Conservation (phyloP, 2,113 vertebrate genomes). For the Brachionichthys hirsutus region DNA sequence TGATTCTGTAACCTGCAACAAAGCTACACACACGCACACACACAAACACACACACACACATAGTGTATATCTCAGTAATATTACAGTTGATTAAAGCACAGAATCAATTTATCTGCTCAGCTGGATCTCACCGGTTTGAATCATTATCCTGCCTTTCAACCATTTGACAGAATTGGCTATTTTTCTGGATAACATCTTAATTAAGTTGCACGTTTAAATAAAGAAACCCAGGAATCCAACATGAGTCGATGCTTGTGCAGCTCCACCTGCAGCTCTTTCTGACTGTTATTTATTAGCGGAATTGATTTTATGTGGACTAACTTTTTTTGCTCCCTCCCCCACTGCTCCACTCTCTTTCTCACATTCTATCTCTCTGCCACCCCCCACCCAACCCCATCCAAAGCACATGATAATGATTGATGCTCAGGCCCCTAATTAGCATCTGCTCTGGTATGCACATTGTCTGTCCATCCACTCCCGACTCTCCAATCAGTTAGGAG, state of each 20-base stretch:
- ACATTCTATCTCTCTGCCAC: not conserved
- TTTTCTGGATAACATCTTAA: constrained; percentile 58
- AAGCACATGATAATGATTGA: constrained; percentile 66
- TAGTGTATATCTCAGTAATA: too few relatives aligned
- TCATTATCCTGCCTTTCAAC: constrained; percentile 7
- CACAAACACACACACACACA: too few relatives aligned
- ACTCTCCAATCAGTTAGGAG: constrained; percentile 66
- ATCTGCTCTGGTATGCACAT: constrained; percentile 69
- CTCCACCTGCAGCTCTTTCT: constrained; percentile 28
- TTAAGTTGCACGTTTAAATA: constrained; percentile 58
- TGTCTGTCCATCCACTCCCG: constrained; percentile 46
- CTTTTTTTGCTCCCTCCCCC: constrained; percentile 14
- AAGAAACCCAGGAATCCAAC: constrained; percentile 20
- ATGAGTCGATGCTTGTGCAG: constrained; percentile 44
- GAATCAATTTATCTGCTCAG: not conserved
- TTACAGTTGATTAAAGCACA: too few relatives aligned
- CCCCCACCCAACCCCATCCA: constrained; percentile 10
- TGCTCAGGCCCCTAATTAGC: constrained; percentile 63
- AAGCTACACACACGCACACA: not conserved
- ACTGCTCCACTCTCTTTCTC: not conserved
- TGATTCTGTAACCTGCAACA: constrained; percentile 5
- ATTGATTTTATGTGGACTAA: constrained; percentile 27
- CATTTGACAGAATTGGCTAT: constrained; percentile 11
- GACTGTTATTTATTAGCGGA: constrained; percentile 33
- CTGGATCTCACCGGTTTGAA: not conserved